Percentiles rank a stretch among this genome's conserved stretches.
Evolutionary conservation across 35 echinoderm and acorn worm species (phyloP).

Genomic region (Stichopus chloronotus): DNA sequence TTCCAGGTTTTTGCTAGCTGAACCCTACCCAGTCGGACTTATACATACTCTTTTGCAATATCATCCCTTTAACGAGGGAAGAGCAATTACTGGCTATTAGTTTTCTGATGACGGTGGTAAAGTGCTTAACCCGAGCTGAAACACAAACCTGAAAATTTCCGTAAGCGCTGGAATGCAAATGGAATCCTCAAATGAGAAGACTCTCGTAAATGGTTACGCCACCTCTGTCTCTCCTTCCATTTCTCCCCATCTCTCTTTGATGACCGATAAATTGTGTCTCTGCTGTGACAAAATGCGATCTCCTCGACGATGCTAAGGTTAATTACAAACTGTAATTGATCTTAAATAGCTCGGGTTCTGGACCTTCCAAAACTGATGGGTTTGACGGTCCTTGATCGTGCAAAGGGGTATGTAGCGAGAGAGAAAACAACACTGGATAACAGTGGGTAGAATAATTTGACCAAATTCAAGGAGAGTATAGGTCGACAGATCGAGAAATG

Average conservation of each 20-base stretch:
- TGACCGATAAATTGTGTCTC: background rate
- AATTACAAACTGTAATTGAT: slow-evolving; percentile 23
- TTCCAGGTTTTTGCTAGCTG: too few relatives aligned
- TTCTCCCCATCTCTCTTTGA: background rate
- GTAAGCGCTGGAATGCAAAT: slow-evolving; percentile 32
- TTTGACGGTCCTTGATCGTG: background rate
- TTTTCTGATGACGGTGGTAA: too few relatives aligned
- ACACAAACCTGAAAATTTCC: slow-evolving; percentile 31
- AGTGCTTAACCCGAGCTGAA: background rate
- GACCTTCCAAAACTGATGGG: background rate
- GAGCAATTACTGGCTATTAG: too few relatives aligned
- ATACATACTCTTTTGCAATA: too few relatives aligned
- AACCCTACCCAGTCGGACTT: too few relatives aligned
- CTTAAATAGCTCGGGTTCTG: background rate
- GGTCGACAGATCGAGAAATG: too few relatives aligned
- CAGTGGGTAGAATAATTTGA: too few relatives aligned
- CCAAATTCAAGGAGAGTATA: too few relatives aligned
- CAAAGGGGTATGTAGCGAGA: background rate
- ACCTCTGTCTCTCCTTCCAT: background rate
- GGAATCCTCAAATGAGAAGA: background rate
- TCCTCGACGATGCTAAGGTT: background rate
- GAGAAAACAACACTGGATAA: background rate
- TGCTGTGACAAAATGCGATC: background rate
- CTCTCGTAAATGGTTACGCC: background rate
- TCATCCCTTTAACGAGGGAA: too few relatives aligned